phyloP scores from a whole-genome alignment of 92 coral and sea anemone genomes.

The Anthopleura xanthogrammica region DNA sequence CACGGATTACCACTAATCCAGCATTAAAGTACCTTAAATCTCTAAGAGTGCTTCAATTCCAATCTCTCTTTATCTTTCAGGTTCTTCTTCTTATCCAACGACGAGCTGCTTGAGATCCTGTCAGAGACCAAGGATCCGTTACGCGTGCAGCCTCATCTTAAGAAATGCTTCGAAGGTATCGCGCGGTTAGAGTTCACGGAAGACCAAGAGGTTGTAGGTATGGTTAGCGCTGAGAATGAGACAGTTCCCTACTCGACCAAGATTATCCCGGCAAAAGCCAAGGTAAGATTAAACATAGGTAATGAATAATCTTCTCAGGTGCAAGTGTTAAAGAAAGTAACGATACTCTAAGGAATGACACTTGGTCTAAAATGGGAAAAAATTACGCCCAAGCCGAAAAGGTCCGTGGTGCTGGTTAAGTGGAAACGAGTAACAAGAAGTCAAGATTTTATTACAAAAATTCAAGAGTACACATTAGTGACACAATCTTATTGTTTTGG shows the following conservation, averaged over 20 bases:
- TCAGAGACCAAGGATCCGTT: constrained; percentile 99
- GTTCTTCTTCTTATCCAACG: constrained; percentile 97
- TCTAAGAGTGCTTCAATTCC: neutral
- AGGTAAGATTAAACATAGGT: constrained; percentile 48
- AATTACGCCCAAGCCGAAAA: no score
- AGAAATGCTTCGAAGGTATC: constrained; percentile 98
- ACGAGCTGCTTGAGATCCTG: constrained; percentile 93
- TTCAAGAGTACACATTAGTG: no score
- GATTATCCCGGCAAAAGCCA: constrained; percentile 97
- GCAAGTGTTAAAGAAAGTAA: no score
- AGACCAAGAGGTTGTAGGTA: constrained; percentile 98
- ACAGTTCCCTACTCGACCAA: constrained; percentile 87
- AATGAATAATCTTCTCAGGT: no score
- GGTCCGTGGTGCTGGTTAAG: no score
- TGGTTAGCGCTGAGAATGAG: constrained; percentile 99
- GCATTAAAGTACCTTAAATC: no score
- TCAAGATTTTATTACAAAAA: no score
- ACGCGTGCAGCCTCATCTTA: constrained; percentile 98
- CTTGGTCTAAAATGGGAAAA: no score
- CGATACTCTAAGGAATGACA: no score
- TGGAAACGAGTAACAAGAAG: no score
- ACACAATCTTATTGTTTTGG: no score
- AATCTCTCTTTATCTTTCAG: constrained; percentile 22
- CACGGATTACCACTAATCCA: no score
- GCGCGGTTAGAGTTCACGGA: constrained; percentile 97